These are phyloP conservation scores for Procambarus clarkii DNA, from an alignment of 1,140 invertebrate genomes.

Conservation along the genomic window DNA sequence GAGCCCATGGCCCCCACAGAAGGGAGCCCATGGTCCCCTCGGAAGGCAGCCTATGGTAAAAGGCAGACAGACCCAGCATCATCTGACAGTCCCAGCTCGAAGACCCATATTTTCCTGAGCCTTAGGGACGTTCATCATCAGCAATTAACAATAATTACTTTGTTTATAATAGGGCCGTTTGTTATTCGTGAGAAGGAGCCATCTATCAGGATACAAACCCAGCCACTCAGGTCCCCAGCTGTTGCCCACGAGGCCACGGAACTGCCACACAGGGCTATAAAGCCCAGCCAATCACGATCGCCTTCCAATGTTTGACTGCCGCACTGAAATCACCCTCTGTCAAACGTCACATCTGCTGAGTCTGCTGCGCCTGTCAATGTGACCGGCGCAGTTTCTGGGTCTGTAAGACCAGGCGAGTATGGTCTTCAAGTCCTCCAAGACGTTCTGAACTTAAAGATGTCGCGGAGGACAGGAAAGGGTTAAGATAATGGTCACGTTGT, in stretches of 20 bases:
- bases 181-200: background rate
- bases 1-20: no score
- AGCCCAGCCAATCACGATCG: background rate
- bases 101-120: background rate
- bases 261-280: background rate
- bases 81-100: no score
- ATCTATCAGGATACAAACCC: conserved; percentile 1
- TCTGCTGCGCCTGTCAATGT: no score
- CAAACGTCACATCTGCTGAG: background rate
- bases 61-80: no score
- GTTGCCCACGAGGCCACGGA: background rate
- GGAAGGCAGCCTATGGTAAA: no score
- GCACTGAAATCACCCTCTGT: background rate
- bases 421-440: no score
- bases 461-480: background rate
- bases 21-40: no score
- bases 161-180: background rate
- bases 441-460: no score
- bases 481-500: background rate
- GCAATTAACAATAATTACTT: background rate
- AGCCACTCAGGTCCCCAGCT: background rate
- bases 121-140: background rate
- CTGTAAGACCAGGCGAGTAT: no score
- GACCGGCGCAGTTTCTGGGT: no score
- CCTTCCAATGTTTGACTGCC: background rate